phyloP scores from a whole-genome alignment of 2,888 invertebrate genomes.

The Koerneria pararmatus region DNA sequence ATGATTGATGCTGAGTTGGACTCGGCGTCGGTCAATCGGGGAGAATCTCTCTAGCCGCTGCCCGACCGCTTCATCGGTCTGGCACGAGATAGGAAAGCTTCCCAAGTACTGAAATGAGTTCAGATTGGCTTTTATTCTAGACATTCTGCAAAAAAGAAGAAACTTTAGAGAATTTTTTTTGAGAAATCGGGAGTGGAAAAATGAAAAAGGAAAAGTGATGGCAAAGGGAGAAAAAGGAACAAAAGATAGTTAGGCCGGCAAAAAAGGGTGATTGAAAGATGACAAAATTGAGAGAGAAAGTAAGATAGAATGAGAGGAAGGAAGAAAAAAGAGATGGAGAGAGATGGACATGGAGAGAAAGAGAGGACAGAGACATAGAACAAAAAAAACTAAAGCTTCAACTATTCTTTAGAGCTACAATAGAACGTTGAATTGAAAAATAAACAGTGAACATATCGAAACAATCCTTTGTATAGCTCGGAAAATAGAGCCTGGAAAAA shows the following conservation, averaged over 20 bases:
- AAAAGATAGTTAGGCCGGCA: not conserved
- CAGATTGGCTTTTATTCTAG: not conserved
- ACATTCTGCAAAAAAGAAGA: not conserved
- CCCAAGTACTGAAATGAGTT: constrained; percentile 20
- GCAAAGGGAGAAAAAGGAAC: not conserved
- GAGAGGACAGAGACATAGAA: too few species aligned
- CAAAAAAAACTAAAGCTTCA: too few species aligned
- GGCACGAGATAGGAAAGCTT: constrained; percentile 10
- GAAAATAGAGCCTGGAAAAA: too few species aligned
- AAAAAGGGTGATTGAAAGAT: constrained; percentile 3
- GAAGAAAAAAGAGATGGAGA: not conserved
- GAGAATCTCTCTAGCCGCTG: constrained; percentile 6
- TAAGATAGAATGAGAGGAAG: constrained; percentile 5
- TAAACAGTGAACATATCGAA: too few species aligned
- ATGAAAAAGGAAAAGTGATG: constrained; percentile 1
- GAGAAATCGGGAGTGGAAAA: constrained; percentile 3
- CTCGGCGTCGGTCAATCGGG: constrained; percentile 5
- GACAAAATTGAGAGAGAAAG: constrained; percentile 2
- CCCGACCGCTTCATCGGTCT: constrained; percentile 4
- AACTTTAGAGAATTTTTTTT: not conserved
- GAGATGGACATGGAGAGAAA: not conserved
- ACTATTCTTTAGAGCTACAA: too few species aligned
- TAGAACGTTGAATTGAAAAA: too few species aligned
- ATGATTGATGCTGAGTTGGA: constrained; percentile 19
- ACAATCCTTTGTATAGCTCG: too few species aligned